Evolutionary conservation across 2,113 vertebrate species (phyloP).

Genomic region (Poeciliopsis turrubarensis): DNA sequence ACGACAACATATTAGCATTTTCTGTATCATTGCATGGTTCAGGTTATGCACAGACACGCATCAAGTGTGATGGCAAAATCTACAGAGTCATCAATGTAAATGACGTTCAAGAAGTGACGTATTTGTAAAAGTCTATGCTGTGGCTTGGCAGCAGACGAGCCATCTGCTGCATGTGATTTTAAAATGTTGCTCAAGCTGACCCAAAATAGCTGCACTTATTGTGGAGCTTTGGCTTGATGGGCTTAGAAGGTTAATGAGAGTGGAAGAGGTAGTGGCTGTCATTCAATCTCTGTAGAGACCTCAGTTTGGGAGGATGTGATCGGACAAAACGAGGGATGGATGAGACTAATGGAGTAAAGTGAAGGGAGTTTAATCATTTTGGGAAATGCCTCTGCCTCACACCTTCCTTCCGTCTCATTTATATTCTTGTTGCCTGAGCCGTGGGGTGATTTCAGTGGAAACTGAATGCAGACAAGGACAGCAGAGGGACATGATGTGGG

Average conservation of each 20-base stretch:
- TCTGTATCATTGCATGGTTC: constrained; percentile 15
- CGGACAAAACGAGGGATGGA: constrained; percentile 47
- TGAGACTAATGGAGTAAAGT: constrained; percentile 58
- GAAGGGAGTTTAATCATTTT: constrained; percentile 63
- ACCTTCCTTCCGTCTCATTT: constrained; percentile 31
- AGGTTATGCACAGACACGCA: background rate
- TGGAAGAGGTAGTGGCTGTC: constrained; percentile 22
- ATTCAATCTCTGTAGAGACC: constrained; percentile 30
- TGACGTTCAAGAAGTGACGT: background rate
- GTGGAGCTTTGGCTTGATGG: constrained; percentile 25
- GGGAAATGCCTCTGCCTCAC: constrained; percentile 49
- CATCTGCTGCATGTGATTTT: constrained; percentile 36
- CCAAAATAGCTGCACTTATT: constrained; percentile 34
- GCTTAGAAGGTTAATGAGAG: constrained; percentile 41
- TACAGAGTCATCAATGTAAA: constrained; percentile 32
- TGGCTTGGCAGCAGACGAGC: constrained; percentile 26
- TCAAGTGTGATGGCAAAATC: constrained; percentile 3
- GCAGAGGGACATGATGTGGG: constrained; percentile 20
- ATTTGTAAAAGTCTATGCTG: constrained; percentile 6
- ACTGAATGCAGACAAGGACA: constrained; percentile 38
- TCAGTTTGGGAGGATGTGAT: constrained; percentile 37
- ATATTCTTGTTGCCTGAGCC: constrained; percentile 44
- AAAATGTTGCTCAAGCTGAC: constrained; percentile 37
- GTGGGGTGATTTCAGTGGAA: constrained; percentile 27
- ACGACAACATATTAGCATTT: background rate